Percentiles rank a stretch among this genome's conserved stretches.
These are phyloP conservation scores for Chalcosyrphus nemorum DNA, from an alignment of 2,888 invertebrate genomes.

Conservation along the genomic window DNA sequence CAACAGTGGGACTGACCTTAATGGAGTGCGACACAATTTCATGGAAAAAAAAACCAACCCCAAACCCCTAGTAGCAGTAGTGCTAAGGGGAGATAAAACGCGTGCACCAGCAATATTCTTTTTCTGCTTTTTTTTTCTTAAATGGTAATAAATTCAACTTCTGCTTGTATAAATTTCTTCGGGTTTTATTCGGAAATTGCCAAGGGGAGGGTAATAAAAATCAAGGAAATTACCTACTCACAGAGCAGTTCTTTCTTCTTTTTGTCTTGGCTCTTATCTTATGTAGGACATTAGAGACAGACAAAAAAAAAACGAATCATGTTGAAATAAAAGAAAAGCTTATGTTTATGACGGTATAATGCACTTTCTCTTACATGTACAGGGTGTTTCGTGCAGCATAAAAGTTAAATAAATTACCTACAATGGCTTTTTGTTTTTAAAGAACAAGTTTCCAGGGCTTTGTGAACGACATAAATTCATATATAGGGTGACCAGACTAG, in stretches of 20 bases:
- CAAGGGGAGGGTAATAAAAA: constrained; percentile 9
- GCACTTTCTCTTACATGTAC: too few species aligned
- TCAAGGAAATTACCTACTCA: not conserved
- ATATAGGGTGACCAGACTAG: too few species aligned
- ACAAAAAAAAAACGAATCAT: not conserved
- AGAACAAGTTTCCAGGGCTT: too few species aligned
- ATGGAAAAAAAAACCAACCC: not conserved
- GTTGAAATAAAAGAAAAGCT: not conserved
- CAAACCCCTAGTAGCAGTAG: not conserved
- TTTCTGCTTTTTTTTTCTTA: not conserved
- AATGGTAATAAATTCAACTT: constrained; percentile 22
- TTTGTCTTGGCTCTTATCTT: not conserved
- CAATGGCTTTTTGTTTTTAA: too few species aligned
- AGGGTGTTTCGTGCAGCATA: too few species aligned
- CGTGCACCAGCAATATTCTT: constrained; percentile 9
- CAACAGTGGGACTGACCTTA: constrained; percentile 14
- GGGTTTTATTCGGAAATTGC: not conserved
- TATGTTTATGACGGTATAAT: not conserved
- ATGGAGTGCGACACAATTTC: constrained; percentile 33
- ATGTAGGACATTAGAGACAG: not conserved
- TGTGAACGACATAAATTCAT: too few species aligned
- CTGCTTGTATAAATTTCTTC: not conserved
- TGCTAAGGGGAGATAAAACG: not conserved
- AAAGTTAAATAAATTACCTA: too few species aligned
- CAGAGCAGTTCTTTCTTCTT: not conserved